Percentiles rank a stretch among this genome's conserved stretches.
Evolutionary conservation across 2,113 vertebrate species (phyloP).

Genomic region (Sapajus apella): DNA sequence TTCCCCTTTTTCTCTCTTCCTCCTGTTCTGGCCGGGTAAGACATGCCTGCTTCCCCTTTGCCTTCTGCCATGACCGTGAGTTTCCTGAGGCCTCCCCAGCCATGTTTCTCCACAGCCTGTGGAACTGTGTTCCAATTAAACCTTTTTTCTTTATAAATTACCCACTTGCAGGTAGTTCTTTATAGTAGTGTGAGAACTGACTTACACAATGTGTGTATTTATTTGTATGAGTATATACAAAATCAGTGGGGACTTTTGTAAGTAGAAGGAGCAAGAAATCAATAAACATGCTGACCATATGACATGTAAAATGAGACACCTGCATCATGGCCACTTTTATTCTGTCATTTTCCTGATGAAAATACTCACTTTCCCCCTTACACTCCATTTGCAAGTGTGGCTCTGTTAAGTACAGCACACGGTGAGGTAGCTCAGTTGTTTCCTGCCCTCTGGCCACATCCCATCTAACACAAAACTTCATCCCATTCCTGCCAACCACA

Average conservation of each 20-base stretch:
- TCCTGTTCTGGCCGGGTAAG: no score
- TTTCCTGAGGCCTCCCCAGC: no score
- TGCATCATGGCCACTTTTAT: not conserved
- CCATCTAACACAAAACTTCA: not conserved
- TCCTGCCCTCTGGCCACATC: not conserved
- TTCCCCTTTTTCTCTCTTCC: no score
- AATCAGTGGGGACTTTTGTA: not conserved
- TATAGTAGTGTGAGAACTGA: no score
- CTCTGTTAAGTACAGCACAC: not conserved
- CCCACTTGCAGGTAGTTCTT: no score
- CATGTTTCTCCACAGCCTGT: no score
- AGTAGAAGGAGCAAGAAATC: not conserved
- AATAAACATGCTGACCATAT: not conserved
- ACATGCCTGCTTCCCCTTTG: no score
- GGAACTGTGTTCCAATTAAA: no score
- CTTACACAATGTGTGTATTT: no score
- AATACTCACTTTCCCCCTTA: not conserved
- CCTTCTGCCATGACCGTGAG: no score
- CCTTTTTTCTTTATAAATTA: no score
- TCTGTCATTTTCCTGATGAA: not conserved
- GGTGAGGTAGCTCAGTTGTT: accelerated
- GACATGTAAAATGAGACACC: not conserved
- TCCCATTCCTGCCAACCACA: not conserved
- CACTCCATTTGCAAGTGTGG: not conserved
- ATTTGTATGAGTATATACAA: not conserved